Base-by-base conservation (phyloP, 1,140 invertebrate genomes). In the Drosophila novamexicana region DNA sequence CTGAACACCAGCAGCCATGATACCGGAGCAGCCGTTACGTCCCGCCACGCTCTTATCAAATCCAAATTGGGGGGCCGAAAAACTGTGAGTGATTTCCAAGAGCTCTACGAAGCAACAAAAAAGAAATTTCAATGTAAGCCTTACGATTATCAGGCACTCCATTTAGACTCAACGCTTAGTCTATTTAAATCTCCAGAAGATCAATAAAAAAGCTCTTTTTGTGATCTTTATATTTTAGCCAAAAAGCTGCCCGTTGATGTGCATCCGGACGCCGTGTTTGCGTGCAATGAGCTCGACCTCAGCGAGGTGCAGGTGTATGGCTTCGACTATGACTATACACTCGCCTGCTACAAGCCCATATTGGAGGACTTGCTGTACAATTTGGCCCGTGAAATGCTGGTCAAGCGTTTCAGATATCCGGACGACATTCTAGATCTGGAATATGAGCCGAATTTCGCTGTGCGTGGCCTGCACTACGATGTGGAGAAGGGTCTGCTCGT, bases 281-380 rank as follows among this genome's bases (percentile, higher is more conserved):
- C 97, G n/a, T 99, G 98, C 93, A 99, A 99, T 93, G 98, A 99
- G 92, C 93, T 99, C 18, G 96, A 98, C 93, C 93, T 99, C 22
- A 94, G 95, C 67, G 97, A 98, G 91, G 97, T 99, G 39, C 95
- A 97, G 86, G 97, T 99, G 1, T 99, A 99, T 94, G 98, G 98
- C 14, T 99, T 99, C 94, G 98, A 99, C 94, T 99, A 99, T 94
- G 98, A 99, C 92, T 99, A 99, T 91, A 99, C 98, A 0, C 93
- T 99, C 70, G 98, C 98, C n/a, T 97, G 97, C 84, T 99, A 99
- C 93, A 98, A 97, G 86, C 96, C 96, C 16, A 95, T 96, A 40
- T 93, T 99, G 91, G 97, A 99, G 92, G 95, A 96, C 90, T 93
- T 99, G n/a, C 94, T 99, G 6, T 99, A 99, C 92, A 96, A 97